Base-by-base conservation (phyloP, 2,888 invertebrate genomes). In the Urechis unicinctus region DNA sequence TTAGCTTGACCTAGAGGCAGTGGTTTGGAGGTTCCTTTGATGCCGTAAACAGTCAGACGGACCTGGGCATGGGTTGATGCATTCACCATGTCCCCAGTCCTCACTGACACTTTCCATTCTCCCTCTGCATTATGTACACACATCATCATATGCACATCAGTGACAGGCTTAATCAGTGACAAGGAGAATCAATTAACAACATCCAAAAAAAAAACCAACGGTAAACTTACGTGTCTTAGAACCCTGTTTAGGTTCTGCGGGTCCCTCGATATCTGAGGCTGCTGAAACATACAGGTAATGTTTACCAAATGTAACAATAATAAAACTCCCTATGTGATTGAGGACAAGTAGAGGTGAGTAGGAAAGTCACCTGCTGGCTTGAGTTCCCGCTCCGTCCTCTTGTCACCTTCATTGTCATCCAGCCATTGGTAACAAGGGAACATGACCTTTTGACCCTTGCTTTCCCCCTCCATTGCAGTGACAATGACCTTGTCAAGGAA, bases 371-470 rank as follows among this genome's bases (percentile, higher is more conserved):
- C 17, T 45, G 45, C 6, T 45, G 45, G 17, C 6, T 13, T 13
- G 6, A 45, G 9, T 6, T 61, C 66, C 28, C 72, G 62, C 57
- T 71, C 69, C 21, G 67, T 71, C 46, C 64, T 65, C 36, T 70
- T 68, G 58, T 74, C 71, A 53, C 66, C 72, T 52, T 71, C 70
- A 55, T 70, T 66, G 17, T 66, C 65, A 56, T 74, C 74, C 56
- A 74, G 60, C 74, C 74, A 74, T 41, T 66, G 61, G 6, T 66
- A 61, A 63, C 73, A 74, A 2, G 71, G 69, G 63, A 75, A 74
- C 42, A 72, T 57, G 55, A 65, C 26, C 25, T 59, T 49, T 49
- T 52, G n/a, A 4, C 31, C 58, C 17, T 45, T 41, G 3, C 42
- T 25, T 4, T 53, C 49, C 13, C 52, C 44, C 6, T 50, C 41